Evolutionary conservation across 2,888 invertebrate species (phyloP), one percentile per base, ranked within the genome.

Genomic region (Scotopteryx bipunctaria): DNA sequence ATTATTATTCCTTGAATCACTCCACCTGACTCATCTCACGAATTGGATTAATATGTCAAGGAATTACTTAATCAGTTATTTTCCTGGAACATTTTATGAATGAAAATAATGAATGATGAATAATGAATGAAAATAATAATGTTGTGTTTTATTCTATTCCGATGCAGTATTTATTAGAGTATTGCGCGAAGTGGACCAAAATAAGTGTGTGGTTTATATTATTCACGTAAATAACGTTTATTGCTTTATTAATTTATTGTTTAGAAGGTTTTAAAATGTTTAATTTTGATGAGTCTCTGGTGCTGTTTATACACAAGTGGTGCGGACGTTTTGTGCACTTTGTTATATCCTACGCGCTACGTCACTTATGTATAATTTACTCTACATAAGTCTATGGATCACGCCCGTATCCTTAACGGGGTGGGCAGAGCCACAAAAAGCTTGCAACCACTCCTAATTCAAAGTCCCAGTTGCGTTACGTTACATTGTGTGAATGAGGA

Each of bases 11-110:
- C 17, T 5, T 17, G 44, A 57, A 46, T 45, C 17, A 29, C 3
- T 33, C 25, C 19, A 23, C 21, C 45, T 46, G 48, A 47, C 21
- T 35, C 41, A 53, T 53, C 15, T 19, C 5, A 40, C 32, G 5
- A 57, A 51, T 44, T 27, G 27, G 29, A 29, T 37, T 49, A 37
- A 47, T 50, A 36, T 55, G 59, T 57, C 55, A 59, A 61, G 52
- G 60, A 14, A 17, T 40, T 27, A 17, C 27, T 11, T 25, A 21
- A 17, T 31, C 11, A 27, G 43, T 13, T 5, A 11, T 33, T 35
- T 53, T 53, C 53, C 53, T 43, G 21, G 53, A 47, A 53, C 37
- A 6, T n/a, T 35, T 43, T 25, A 43, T 53, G 37, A 47, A 43
- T 42, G 15, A 48, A 29, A 29, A 6, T 8, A 17, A 14, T 21